Evolutionary conservation across 35 echinoderm and acorn worm species (phyloP), one percentile per base, ranked within the genome.

Genomic region (Stichopus chloronotus): DNA sequence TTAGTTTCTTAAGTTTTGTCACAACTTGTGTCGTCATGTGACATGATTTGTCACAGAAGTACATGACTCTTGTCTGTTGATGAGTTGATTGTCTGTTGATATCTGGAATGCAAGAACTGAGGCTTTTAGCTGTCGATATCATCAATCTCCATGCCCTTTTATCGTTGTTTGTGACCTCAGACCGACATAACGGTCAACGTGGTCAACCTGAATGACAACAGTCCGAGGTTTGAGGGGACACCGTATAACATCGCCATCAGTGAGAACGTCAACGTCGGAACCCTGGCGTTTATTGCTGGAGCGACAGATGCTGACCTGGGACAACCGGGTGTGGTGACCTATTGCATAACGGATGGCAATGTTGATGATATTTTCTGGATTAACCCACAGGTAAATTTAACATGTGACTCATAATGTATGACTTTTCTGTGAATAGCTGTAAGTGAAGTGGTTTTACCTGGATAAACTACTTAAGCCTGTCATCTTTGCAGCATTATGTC

Each of bases 191-290:
- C 91, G 2, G 94, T 99, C 11, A 95, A 82, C 55, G 97, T 99
- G 4, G 57, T 92, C 65, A 96, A 96, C 58, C 87, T 96, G 72
- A 99, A 99, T 55, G 97, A 99, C 92, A 94, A 99, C 90, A 95
- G 57, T 63, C 97, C 97, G 14, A 8, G 84, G 52, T 99, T 99
- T 77, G 59, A 78, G 4, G 95, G 88, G 8, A 87, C 91, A 9
- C 97, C 95, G 0, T 99, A 99, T 57, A 52, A 55, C 57, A 81
- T 91, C 56, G 78, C 25, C 20, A 91, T 99, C 88, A 93, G 88
- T 88, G 94, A 96, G 84, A 96, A 96, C 83, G 57, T 78, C 53
- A 61, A 92, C 10, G 12, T 93, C 23, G 97, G 90, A n/a, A 74
- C 88, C 5, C 60, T 86, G 14, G 92, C 93, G 9, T 96, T 91